Base-by-base conservation (phyloP, 2,888 invertebrate genomes). In the Phortica magna region DNA sequence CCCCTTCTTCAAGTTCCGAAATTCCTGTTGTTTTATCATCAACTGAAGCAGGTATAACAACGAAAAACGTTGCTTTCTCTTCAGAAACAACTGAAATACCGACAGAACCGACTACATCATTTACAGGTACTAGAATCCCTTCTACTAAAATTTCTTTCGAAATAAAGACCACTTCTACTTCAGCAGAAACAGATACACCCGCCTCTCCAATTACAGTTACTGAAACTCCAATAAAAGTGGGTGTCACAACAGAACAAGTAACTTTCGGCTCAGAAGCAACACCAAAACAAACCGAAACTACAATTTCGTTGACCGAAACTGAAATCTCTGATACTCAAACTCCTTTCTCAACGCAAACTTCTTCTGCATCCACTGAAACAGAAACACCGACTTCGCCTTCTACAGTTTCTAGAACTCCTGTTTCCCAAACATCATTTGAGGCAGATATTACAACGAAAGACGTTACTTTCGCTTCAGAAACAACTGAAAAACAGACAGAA, bases 241-340 rank as follows among this genome's bases (percentile, higher is more conserved):
- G 5, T 12, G 5, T 14, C 2, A 9, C 9, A 48, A 9, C 48
- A 2, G 6, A 2, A 5, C 3, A 48, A 3, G 14, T 48, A 3
- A 48, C 48, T 3, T 14, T 48, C 31, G 31, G 2, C 3, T 31
- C 31, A 31, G 31, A 31, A 1, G 31, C 31, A 2, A 31, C 31
- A 2, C 3, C 2, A 31, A 31, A 31, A 31, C 31, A 31, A 4
- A 31, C 31, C 31, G 31, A 31, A 31, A 4, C 31, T 4, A 31
- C 3, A 4, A 31, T 31, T 31, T 31, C 1, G 5, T 31, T 31
- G 2, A 31, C 31, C 5, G 31, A 31, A 0, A 65, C 17, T 17
- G 57, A 64, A 74, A 73, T 61, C 0, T 19, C 74, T 9, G 9
- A 2, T 55, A 78, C 48, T 48, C 48, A 31, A 31, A 31, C 31